A percentile compares a stretch with the other conserved stretches of the same genome.
Evolutionary conservation across 2,888 invertebrate genomes (phyloP).

Genomic region (Leptopilina myrica): DNA sequence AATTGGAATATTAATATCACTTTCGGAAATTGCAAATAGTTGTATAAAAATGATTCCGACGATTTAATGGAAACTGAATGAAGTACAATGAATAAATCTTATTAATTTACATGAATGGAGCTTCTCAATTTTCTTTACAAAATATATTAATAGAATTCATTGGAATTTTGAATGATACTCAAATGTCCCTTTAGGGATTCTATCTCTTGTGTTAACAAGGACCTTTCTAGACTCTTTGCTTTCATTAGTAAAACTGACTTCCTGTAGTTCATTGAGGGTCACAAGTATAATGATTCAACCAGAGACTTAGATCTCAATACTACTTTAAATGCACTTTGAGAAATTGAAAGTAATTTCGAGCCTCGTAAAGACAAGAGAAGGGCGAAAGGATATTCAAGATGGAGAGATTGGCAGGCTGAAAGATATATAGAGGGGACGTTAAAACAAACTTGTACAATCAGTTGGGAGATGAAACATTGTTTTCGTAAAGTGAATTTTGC

Average conservation of each 20-base stretch:
- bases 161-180: neutral
- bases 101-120: neutral
- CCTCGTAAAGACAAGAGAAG: slow-evolving; percentile 36
- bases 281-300: slow-evolving; percentile 20
- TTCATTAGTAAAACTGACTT: slow-evolving; percentile 25
- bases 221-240: slow-evolving; percentile 1
- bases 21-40: too few relatives aligned
- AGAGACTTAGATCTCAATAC: neutral
- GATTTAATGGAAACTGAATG: too few relatives aligned
- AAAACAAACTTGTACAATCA: neutral
- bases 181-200: neutral
- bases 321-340: slow-evolving; percentile 49
- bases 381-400: neutral
- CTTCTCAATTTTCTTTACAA: neutral
- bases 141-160: neutral
- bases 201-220: neutral
- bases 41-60: too few relatives aligned
- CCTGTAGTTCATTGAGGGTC: slow-evolving; percentile 11
- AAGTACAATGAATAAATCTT: too few relatives aligned
- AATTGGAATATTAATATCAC: too few relatives aligned
- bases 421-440: slow-evolving; percentile 45
- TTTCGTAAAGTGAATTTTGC: slow-evolving; percentile 4
- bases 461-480: slow-evolving; percentile 4
- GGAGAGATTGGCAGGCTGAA: slow-evolving; percentile 45
- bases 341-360: slow-evolving; percentile 54